These are phyloP conservation scores for Lochmaea capreae DNA, from an alignment of 2,888 invertebrate genomes.

Conservation along the genomic window DNA sequence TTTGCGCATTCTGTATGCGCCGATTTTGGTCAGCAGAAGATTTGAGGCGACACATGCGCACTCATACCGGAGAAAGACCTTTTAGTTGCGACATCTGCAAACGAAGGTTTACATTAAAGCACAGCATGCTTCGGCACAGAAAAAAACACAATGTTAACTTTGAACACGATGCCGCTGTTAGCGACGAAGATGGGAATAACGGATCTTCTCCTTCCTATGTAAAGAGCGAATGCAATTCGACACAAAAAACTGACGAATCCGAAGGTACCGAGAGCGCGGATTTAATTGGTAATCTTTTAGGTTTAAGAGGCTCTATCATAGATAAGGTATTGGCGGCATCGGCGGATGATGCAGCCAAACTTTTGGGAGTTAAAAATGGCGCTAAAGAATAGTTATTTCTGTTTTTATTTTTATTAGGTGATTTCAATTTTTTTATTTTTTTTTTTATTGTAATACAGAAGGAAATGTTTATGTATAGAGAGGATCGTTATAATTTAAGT, in stretches of 20 bases:
- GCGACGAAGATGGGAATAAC: slow-evolving; percentile 63
- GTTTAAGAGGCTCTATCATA: slow-evolving; percentile 86
- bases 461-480: slow-evolving; percentile 28
- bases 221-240: slow-evolving; percentile 48
- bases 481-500: slow-evolving; percentile 10
- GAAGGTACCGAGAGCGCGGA: slow-evolving; percentile 72
- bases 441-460: slow-evolving; percentile 17
- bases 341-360: slow-evolving; percentile 87
- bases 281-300: slow-evolving; percentile 89
- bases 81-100: slow-evolving; percentile 92
- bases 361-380: slow-evolving; percentile 80
- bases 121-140: slow-evolving; percentile 93
- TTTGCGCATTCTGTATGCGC: slow-evolving; percentile 92
- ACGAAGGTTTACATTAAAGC: slow-evolving; percentile 90
- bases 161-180: slow-evolving; percentile 66
- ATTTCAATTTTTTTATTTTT: slow-evolving; percentile 13
- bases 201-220: slow-evolving; percentile 34
- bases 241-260: slow-evolving; percentile 67
- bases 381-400: slow-evolving; percentile 50
- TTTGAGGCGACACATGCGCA: slow-evolving; percentile 91
- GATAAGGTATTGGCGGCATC: slow-evolving; percentile 86
- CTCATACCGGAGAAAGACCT: slow-evolving; percentile 92
- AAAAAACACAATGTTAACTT: slow-evolving; percentile 82
- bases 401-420: slow-evolving; percentile 14
- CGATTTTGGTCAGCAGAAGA: slow-evolving; percentile 97